phyloP scores from a whole-genome alignment of 2,113 vertebrate genomes.

The Pagrus major region DNA sequence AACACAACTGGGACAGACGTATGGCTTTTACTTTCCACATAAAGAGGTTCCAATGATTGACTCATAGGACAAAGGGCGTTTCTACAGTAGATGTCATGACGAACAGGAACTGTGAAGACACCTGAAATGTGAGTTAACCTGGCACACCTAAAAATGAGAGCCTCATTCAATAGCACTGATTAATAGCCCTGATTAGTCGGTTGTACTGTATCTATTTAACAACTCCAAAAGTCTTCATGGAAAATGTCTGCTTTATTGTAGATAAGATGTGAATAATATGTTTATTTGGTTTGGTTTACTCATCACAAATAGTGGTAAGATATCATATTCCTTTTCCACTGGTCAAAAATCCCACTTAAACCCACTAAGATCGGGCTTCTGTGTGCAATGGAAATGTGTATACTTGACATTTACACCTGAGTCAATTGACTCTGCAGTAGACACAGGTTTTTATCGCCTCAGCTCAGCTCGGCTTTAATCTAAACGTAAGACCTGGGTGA shows the following conservation, averaged over 20 bases:
- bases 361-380: no score
- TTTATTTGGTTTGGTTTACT: no score
- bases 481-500: no score
- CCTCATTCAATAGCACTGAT: not conserved
- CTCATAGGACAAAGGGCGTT: not conserved
- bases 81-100: not conserved
- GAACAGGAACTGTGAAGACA: slow-evolving; percentile 1
- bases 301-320: no score
- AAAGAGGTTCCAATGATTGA: slow-evolving; percentile 3
- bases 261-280: no score
- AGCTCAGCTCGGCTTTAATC: no score
- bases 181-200: not conserved
- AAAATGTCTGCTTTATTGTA: not conserved
- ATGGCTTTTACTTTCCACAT: slow-evolving; percentile 3
- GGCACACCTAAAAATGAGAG: not conserved
- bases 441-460: no score
- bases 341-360: no score
- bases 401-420: no score
- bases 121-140: not conserved
- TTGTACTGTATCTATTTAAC: not conserved
- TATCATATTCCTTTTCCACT: no score
- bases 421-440: no score
- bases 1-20: not conserved
- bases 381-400: no score
- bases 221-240: not conserved